Conservation (phyloP, 1,140 invertebrate genomes). For the Uloborus diversus region DNA sequence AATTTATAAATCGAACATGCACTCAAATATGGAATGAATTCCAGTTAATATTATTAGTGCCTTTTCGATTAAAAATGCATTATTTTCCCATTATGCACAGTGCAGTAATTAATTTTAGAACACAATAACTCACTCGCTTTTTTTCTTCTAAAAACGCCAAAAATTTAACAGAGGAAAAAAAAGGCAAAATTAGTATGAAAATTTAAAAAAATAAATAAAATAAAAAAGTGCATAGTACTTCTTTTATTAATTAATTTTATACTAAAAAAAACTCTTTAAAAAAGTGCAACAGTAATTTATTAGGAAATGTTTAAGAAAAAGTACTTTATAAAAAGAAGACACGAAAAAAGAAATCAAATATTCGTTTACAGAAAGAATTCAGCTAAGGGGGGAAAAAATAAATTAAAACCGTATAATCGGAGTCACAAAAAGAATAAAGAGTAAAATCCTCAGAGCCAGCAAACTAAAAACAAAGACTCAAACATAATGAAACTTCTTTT, state of each 20-base stretch:
- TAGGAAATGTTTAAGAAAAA: constrained; percentile 25
- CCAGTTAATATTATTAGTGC: too few species aligned
- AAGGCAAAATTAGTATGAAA: too few species aligned
- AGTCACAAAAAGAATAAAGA: constrained; percentile 21
- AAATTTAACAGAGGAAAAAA: constrained; percentile 17
- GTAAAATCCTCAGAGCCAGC: constrained; percentile 3
- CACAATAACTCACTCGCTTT: too few species aligned
- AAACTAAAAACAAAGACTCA: constrained; percentile 41
- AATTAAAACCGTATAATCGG: constrained; percentile 10
- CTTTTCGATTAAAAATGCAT: too few species aligned
- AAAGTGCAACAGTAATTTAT: constrained; percentile 9
- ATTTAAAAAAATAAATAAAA: constrained; percentile 3
- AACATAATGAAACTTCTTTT: constrained; percentile 27
- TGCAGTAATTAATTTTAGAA: not conserved
- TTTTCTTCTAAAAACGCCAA: too few species aligned
- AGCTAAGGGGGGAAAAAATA: not conserved
- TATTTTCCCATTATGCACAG: too few species aligned
- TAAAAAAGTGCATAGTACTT: not conserved
- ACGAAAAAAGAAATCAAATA: not conserved
- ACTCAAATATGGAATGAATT: too few species aligned
- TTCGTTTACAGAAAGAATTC: constrained; percentile 12
- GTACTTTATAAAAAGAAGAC: not conserved
- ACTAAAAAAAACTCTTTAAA: not conserved
- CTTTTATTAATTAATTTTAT: constrained; percentile 41
- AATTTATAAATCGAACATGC: too few species aligned